phyloP scores from a whole-genome alignment of 2,888 invertebrate species.

The Drepanosiphum platanoidis region DNA sequence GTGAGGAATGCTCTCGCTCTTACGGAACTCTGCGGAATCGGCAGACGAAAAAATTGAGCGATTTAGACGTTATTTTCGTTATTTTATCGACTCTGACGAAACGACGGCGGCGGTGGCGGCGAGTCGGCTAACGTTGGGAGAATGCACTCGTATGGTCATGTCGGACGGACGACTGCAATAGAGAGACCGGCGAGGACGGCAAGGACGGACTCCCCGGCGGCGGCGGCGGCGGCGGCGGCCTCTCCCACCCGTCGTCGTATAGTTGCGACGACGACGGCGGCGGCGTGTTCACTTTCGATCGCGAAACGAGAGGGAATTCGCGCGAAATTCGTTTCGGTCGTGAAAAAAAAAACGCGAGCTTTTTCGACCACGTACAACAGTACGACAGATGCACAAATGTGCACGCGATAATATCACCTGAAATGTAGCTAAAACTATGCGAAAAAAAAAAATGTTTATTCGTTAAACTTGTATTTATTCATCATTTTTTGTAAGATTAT shows the following conservation, averaged over 20 bases:
- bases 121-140: neutral
- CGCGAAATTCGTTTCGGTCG: too few relatives aligned
- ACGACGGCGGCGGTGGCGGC: neutral
- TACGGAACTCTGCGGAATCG: neutral
- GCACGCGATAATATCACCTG: too few relatives aligned
- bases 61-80: neutral
- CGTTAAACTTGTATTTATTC: too few relatives aligned
- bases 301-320: neutral
- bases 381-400: too few relatives aligned
- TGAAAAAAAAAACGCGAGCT: too few relatives aligned
- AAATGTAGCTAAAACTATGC: too few relatives aligned
- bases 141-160: neutral
- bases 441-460: too few relatives aligned
- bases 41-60: neutral
- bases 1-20: neutral
- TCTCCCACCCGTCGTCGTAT: neutral
- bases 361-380: too few relatives aligned
- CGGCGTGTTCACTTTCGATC: neutral
- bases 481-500: too few relatives aligned
- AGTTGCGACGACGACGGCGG: neutral
- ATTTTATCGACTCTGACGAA: too few relatives aligned
- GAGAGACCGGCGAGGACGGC: neutral
- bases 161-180: conserved; percentile 30
- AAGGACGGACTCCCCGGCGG: neutral
- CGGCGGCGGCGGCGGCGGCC: neutral